These are phyloP conservation scores for Sebastolobus alascanus DNA, from an alignment of 2,797 vertebrate genomes.

Conservation along the genomic window DNA sequence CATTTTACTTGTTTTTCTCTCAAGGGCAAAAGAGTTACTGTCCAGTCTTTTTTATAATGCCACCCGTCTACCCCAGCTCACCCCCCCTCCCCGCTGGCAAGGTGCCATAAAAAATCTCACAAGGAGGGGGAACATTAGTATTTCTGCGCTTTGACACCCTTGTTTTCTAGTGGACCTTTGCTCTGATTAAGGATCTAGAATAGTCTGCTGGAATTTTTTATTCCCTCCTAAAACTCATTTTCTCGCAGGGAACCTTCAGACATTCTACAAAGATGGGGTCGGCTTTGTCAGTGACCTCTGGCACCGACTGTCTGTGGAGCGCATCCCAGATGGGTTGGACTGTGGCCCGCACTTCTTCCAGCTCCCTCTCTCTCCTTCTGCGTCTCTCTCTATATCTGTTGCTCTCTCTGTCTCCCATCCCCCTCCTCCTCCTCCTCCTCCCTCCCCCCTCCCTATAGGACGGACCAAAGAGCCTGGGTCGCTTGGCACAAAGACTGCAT, in stretches of 20 bases:
- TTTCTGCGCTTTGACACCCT: constrained; percentile 71
- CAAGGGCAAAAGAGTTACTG: constrained; percentile 74
- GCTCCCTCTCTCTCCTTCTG: constrained; percentile 30
- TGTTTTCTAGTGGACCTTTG: constrained; percentile 81
- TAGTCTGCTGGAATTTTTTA: constrained; percentile 70
- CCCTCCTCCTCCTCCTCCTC: neutral
- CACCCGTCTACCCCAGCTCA: constrained; percentile 16
- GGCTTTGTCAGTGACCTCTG: constrained; percentile 82
- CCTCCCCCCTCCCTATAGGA: constrained; percentile 53
- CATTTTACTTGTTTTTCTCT: constrained; percentile 60
- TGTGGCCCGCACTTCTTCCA: constrained; percentile 65
- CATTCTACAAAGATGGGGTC: constrained; percentile 82
- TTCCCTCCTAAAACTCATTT: constrained; percentile 78
- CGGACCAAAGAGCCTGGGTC: constrained; percentile 66
- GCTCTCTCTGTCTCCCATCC: constrained; percentile 42
- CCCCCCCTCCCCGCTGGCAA: constrained; percentile 50
- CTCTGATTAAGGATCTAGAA: constrained; percentile 77
- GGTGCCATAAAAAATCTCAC: constrained; percentile 56
- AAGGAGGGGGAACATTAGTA: constrained; percentile 68
- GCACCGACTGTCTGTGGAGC: constrained; percentile 74
- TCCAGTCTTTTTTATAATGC: constrained; percentile 57
- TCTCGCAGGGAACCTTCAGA: constrained; percentile 77
- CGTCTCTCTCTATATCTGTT: constrained; percentile 69
- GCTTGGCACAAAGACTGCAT: constrained; percentile 76
- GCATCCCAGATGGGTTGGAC: constrained; percentile 85